Percentiles rank a stretch among this genome's conserved stretches.
Conservation (phyloP, 2,113 vertebrate species). For the Sinocyclocheilus maitianheensis region DNA sequence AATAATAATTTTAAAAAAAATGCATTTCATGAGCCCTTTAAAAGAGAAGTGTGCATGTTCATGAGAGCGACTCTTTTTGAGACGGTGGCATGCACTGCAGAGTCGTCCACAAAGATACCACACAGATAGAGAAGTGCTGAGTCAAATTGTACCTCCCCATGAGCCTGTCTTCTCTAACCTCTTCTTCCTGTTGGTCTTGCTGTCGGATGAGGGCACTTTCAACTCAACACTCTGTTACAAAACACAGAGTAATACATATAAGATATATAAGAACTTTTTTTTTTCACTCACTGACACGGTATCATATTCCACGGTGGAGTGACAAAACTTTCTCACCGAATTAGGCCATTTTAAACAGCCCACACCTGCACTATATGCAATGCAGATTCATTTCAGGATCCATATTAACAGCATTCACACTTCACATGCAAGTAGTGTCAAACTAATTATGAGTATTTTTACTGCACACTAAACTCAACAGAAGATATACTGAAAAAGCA, state of each 20-base stretch:
- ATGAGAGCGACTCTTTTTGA: background rate
- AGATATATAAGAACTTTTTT: background rate
- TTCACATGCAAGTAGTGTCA: background rate
- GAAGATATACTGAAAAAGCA: background rate
- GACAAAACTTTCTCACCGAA: background rate
- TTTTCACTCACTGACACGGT: background rate
- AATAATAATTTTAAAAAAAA: too few species aligned
- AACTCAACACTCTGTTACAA: constrained; percentile 63
- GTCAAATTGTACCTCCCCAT: constrained; percentile 61
- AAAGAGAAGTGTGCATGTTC: background rate
- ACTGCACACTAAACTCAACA: background rate
- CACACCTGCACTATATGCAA: background rate
- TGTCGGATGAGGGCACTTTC: constrained; percentile 53
- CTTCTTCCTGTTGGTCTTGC: constrained; percentile 70
- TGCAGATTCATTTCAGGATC: background rate
- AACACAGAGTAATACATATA: background rate
- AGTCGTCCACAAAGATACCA: background rate
- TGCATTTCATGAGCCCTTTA: too few species aligned
- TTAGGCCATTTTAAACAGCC: background rate
- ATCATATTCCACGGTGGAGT: background rate
- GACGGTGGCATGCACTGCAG: background rate
- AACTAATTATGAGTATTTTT: background rate
- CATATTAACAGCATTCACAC: background rate
- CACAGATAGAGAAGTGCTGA: background rate
- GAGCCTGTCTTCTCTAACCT: constrained; percentile 73